Conservation (phyloP, 2,888 invertebrate genomes). For the Sarcophaga carnaria region DNA sequence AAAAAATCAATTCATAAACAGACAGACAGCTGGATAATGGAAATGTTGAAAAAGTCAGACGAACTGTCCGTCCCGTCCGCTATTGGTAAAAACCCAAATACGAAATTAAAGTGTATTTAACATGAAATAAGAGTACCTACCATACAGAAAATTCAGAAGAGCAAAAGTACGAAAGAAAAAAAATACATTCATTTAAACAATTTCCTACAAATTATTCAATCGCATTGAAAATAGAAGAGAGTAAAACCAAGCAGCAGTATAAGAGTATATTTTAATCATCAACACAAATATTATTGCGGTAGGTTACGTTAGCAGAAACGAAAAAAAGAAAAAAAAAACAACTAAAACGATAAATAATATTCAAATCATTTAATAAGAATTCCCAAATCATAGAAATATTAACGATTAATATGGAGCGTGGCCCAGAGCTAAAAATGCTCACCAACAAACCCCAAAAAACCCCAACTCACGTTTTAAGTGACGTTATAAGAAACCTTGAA, state of each 20-base stretch:
- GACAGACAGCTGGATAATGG: neutral
- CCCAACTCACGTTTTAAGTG: constrained; percentile 61
- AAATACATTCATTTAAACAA: constrained; percentile 52
- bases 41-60: neutral
- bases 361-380: constrained; percentile 39
- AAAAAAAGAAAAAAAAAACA: constrained; percentile 11
- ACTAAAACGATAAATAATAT: neutral
- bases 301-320: constrained; percentile 47
- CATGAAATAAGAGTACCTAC: neutral
- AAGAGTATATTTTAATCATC: constrained; percentile 61
- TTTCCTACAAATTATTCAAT: constrained; percentile 66
- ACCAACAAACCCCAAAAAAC: constrained; percentile 25
- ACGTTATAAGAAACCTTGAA: constrained; percentile 63
- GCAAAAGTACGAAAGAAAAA: constrained; percentile 60
- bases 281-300: constrained; percentile 58
- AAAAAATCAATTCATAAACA: constrained; percentile 48
- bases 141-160: neutral
- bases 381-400: neutral
- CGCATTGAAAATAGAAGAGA: neutral
- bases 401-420: constrained; percentile 19
- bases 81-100: constrained; percentile 65
- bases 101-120: neutral
- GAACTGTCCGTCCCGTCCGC: constrained; percentile 1
- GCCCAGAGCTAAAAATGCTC: constrained; percentile 10
- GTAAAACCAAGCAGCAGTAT: constrained; percentile 46